Evolutionary conservation across 2,797 vertebrate species (phyloP).

Genomic region (Sebastes ruberrimus): DNA sequence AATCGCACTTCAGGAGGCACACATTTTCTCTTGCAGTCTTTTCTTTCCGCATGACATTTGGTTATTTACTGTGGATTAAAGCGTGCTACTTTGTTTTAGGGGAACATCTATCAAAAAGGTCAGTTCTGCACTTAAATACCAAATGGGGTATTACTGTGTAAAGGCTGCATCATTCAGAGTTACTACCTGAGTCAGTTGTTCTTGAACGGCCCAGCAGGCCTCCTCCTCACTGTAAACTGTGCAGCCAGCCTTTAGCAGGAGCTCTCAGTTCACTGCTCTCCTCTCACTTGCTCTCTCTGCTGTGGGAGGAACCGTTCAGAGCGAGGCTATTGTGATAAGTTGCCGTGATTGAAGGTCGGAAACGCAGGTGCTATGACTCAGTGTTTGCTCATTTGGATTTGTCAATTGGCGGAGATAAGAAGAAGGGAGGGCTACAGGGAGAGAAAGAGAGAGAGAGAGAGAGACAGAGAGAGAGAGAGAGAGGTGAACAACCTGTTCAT

Average conservation of each 20-base stretch:
- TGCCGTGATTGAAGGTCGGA: conserved; percentile 71
- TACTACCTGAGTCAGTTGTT: background rate
- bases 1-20: background rate
- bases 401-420: conserved; percentile 69
- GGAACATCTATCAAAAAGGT: conserved; percentile 2
- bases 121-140: background rate
- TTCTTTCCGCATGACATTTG: conserved; percentile 9
- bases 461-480: background rate
- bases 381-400: conserved; percentile 75
- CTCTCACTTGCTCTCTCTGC: conserved; percentile 27
- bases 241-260: background rate
- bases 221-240: conserved; percentile 1
- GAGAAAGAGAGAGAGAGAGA: background rate
- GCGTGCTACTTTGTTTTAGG: background rate
- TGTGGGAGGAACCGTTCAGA: conserved; percentile 33
- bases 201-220: background rate
- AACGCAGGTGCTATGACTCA: conserved; percentile 73
- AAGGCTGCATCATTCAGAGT: background rate
- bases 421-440: conserved; percentile 7
- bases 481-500: conserved; percentile 58
- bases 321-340: conserved; percentile 59
- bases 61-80: conserved; percentile 26
- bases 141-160: background rate
- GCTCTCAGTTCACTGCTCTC: background rate
- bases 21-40: conserved; percentile 6